phyloP scores from a whole-genome alignment of 2,888 invertebrate genomes.

The Athetis lepigone region DNA sequence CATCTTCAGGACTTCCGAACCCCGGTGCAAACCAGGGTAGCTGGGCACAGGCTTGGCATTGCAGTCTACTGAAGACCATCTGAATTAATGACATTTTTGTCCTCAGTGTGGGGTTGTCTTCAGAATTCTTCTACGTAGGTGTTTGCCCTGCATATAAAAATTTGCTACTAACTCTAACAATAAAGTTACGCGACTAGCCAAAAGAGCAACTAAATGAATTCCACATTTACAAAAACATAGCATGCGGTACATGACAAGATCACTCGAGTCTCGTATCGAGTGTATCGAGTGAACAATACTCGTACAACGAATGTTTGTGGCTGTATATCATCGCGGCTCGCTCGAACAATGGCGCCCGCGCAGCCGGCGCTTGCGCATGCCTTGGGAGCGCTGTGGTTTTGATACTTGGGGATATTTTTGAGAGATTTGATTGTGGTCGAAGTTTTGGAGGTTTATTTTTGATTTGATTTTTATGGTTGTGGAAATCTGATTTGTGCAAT shows the following conservation, averaged over 20 bases:
- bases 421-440: neutral
- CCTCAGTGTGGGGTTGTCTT: too few species aligned
- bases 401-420: slow-evolving; percentile 68
- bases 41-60: too few species aligned
- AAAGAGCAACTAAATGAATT: slow-evolving; percentile 21
- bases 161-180: too few species aligned
- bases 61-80: too few species aligned
- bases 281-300: slow-evolving; percentile 57
- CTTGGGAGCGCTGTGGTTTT: slow-evolving; percentile 55
- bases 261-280: slow-evolving; percentile 54
- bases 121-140: too few species aligned
- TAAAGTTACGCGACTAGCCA: neutral
- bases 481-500: too few species aligned
- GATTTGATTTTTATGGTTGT: neutral
- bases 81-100: too few species aligned
- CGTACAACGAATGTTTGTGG: slow-evolving; percentile 66
- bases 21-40: too few species aligned
- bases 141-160: too few species aligned
- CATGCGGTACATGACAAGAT: slow-evolving; percentile 38
- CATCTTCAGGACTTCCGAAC: too few species aligned
- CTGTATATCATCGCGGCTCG: slow-evolving; percentile 75
- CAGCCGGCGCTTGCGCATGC: slow-evolving; percentile 83
- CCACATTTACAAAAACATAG: slow-evolving; percentile 34
- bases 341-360: slow-evolving; percentile 76
- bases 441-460: neutral